Percentiles rank a stretch among this genome's conserved stretches.
These are phyloP conservation scores for Brotula barbata DNA, from an alignment of 2,797 vertebrate genomes.

Conservation along the genomic window DNA sequence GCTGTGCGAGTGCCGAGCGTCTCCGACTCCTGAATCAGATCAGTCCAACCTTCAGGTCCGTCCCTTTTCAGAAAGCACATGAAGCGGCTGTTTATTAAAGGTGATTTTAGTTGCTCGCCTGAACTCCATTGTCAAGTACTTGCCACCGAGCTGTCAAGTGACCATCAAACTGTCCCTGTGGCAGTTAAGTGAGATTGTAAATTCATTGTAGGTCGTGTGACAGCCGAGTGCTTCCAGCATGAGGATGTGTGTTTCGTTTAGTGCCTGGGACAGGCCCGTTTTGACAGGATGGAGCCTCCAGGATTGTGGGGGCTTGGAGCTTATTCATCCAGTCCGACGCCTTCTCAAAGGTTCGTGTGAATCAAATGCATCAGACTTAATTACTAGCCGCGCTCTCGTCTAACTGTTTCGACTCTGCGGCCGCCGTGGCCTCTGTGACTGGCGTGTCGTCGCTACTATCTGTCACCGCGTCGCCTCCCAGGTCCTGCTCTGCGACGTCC, in stretches of 20 bases:
- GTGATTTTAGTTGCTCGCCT: conserved; percentile 59
- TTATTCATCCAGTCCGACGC: conserved; percentile 64
- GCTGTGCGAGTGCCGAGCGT: conserved; percentile 62
- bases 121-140: conserved; percentile 41
- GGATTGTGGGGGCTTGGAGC: conserved; percentile 58
- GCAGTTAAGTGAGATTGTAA: conserved; percentile 57
- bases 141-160: conserved; percentile 54
- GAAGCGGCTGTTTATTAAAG: conserved; percentile 58
- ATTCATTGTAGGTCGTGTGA: conserved; percentile 56
- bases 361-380: conserved; percentile 50
- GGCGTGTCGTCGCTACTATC: too few relatives aligned
- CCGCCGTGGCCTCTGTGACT: conserved; percentile 35
- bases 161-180: conserved; percentile 46
- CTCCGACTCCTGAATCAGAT: conserved; percentile 35
- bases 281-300: conserved; percentile 60
- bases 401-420: conserved; percentile 39
- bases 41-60: conserved; percentile 42
- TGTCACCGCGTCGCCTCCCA: conserved; percentile 19
- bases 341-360: conserved; percentile 72
- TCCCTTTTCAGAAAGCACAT: conserved; percentile 42
- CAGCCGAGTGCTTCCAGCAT: conserved; percentile 71
- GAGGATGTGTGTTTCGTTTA: conserved; percentile 67
- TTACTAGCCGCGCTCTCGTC: conserved; percentile 53
- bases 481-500: conserved; percentile 25
- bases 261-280: conserved; percentile 54